Evolutionary conservation across 2,113 vertebrate genomes (phyloP), one percentile per base, ranked within the genome.

Genomic region (Tonatia bakeri): DNA sequence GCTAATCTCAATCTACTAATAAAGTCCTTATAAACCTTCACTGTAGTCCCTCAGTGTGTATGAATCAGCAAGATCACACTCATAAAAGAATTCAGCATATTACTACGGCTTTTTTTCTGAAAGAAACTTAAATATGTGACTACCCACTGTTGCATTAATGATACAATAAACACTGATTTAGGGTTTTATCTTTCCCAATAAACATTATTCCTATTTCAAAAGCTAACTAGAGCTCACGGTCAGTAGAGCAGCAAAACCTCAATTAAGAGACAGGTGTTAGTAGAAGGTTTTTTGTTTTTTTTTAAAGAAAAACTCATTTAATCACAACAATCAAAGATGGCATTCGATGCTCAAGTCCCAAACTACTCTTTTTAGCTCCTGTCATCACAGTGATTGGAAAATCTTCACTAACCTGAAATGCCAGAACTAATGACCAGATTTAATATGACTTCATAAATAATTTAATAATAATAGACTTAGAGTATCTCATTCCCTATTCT

Each of bases 361-460:
- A 97, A 97, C 45, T 36, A 75, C 72, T 56, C 79, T 97, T 96
- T 43, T 93, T 83, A 79, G 40, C 73, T 96, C 36, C 83, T 95
- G 47, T 91, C 82, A 93, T 92, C 40, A 75, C 50, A 96, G 65
- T 1, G 0, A 98, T 96, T 97, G 97, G 97, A 97, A 96, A 92
- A 72, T 95, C 82, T 93, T 97, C 54, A 2, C 96, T 92, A 98
- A 98, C 91, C 92, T 97, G 95, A 98, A 98, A 97, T 97, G 98
- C 97, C 97, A 98, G 97, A 97, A 98, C 97, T 97, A 98, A 98
- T 98, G 98, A 98, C 97, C 96, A 98, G 97, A 97, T 98, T 98
- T 98, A 98, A 98, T 98, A 98, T 96, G 97, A 98, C 97, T 96
- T 98, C 95, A 98, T 98, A 98, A 98, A 98, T 98, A 98, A 98